Conservation (phyloP, 2,797 vertebrate genomes). For the Streptopelia turtur region DNA sequence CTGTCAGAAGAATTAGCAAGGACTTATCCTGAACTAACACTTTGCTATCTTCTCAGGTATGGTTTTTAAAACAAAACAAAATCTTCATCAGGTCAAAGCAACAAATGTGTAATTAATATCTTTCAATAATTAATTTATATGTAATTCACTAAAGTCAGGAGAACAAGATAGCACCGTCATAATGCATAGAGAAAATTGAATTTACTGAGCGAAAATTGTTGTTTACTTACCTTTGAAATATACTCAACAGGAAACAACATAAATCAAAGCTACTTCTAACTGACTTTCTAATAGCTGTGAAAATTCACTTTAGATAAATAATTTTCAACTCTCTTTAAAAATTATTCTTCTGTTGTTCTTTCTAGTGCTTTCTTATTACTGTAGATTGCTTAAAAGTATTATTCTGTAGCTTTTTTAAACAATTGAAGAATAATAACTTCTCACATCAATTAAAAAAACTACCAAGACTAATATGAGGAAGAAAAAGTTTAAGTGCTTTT, state of each 20-base stretch:
- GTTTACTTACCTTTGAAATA: not conserved
- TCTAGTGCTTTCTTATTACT: not conserved
- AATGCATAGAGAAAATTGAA: not conserved
- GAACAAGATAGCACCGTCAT: not conserved
- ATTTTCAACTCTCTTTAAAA: not conserved
- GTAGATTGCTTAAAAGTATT: not conserved
- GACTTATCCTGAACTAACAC: conserved; percentile 95
- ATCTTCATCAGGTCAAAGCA: not conserved
- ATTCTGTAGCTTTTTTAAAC: not conserved
- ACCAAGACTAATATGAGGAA: not conserved
- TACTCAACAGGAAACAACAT: not conserved
- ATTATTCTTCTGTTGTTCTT: not conserved
- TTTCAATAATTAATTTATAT: not conserved
- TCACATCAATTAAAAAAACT: not conserved
- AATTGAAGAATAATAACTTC: not conserved
- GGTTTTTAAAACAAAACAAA: not conserved
- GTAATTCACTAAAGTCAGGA: not conserved
- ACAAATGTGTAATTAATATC: not conserved
- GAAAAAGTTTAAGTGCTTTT: not conserved
- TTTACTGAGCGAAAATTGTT: not conserved
- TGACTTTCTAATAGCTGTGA: not conserved
- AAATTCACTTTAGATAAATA: not conserved
- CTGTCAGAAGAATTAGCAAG: conserved; percentile 96
- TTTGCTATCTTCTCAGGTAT: conserved; percentile 98
- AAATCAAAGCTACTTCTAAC: not conserved